phyloP scores from a whole-genome alignment of 2,888 invertebrate species.

The Tinea pellionella region DNA sequence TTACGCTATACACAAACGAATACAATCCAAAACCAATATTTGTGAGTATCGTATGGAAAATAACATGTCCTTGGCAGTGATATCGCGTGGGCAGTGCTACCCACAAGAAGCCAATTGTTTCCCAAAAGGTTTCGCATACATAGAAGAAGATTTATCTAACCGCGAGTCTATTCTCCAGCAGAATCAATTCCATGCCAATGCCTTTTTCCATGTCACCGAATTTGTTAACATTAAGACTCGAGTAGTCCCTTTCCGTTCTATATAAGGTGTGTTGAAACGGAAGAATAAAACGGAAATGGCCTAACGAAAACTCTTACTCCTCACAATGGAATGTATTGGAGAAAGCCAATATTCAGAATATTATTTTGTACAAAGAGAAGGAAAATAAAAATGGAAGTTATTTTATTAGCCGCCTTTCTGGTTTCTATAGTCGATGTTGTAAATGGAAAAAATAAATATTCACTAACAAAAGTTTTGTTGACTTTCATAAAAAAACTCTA shows the following conservation, averaged over 20 bases:
- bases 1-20: too few species aligned
- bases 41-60: not conserved
- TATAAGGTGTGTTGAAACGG: constrained; percentile 18
- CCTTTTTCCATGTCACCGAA: constrained; percentile 49
- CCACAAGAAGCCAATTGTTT: constrained; percentile 11
- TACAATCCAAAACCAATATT: too few species aligned
- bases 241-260: constrained; percentile 29
- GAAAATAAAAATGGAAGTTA: not conserved
- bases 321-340: not conserved
- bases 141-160: constrained; percentile 1
- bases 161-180: constrained; percentile 29
- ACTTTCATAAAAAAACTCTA: too few species aligned
- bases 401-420: not conserved
- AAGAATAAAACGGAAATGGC: constrained; percentile 11
- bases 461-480: too few species aligned
- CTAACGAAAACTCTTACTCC: constrained; percentile 17
- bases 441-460: too few species aligned
- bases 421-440: not conserved
- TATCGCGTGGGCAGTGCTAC: not conserved
- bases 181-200: constrained; percentile 45
- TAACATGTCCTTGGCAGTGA: not conserved
- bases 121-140: not conserved
- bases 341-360: constrained; percentile 5
- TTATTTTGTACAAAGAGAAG: not conserved
- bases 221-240: constrained; percentile 38